Base-by-base conservation (phyloP, 1,140 invertebrate species). In the Trypoxylus dichotomus region DNA sequence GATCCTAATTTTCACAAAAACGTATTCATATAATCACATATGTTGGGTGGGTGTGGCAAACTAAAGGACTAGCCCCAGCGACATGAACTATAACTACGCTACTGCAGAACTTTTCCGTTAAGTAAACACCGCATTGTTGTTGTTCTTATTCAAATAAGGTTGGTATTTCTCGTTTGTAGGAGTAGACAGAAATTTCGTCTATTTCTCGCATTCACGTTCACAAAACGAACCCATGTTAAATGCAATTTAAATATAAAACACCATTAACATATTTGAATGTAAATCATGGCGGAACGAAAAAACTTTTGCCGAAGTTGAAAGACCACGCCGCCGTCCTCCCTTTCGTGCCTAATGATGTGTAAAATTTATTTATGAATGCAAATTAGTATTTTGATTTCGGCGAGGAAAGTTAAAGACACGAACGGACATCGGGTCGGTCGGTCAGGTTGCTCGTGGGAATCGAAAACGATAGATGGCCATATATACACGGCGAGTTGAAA, bases 291-390 rank as follows among this genome's bases (percentile, higher is more conserved):
- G 21, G 24, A 2, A 19, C 19, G 47, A 29, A 68, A 68, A 68
- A 68, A 68, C 60, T 68, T 68, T 68, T 24, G 21, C 11, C 8
- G 27, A 68, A 68, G 60, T 68, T 29, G 60, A 68, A 68, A 68
- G 60, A 68, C 47, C 47, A 5, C 47, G 15, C 19, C 47, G 60
- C 60, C 60, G 15, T 19, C 25, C 21, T 68, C 60, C 60, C 21
- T 68, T 68, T 25, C 27, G 24, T 29, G 60, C 60, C 60, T 68
- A 68, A 68, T 68, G 60, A 68, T 68, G 60, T 15, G 60, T 68
- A 68, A 68, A 68, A 68, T 68, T 68, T 68, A 68, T 68, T 68
- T 68, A 68, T 68, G 60, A 68, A 68, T 68, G 25, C 60, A 68
- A 24, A 68, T 68, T 68, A 68, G 24, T 68, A 68, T 68, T 68